Evolutionary conservation across 2,888 invertebrate species (phyloP).

Genomic region (Dasypogon diadema): DNA sequence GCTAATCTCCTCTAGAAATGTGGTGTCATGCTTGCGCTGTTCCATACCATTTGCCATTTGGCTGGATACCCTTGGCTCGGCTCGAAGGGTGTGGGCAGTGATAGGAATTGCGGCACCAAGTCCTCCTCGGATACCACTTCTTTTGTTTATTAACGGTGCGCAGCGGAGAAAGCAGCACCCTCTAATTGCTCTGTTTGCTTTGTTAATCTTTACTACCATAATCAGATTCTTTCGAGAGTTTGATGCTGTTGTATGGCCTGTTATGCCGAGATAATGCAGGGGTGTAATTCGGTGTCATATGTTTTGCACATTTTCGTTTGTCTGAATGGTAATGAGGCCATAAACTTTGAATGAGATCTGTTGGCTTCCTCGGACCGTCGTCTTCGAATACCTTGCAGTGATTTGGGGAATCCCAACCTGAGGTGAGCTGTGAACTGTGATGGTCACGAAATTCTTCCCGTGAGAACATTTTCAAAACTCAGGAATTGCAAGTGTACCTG

Average conservation of each 20-base stretch:
- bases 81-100: not conserved
- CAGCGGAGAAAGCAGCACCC: not conserved
- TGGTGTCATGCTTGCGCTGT: conserved; percentile 22
- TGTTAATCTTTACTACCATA: conserved; percentile 28
- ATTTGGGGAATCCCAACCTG: conserved; percentile 26
- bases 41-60: not conserved
- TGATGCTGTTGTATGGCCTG: conserved; percentile 25
- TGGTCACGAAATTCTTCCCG: not conserved
- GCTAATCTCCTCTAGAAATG: conserved; percentile 21
- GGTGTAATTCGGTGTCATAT: conserved; percentile 62
- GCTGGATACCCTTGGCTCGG: not conserved
- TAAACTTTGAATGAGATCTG: not conserved
- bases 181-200: conserved; percentile 34
- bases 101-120: not conserved
- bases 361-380: not conserved
- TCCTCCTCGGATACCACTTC: not conserved
- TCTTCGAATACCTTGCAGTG: not conserved
- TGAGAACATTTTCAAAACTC: conserved; percentile 3
- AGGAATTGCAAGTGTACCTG: no score
- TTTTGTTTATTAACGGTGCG: conserved; percentile 1
- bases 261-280: conserved; percentile 40
- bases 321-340: conserved; percentile 17
- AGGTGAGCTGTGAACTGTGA: not conserved
- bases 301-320: conserved; percentile 63
- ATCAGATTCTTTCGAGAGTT: conserved; percentile 39